Base-by-base conservation (phyloP, 2,113 vertebrate genomes). In the Oreotragus oreotragus region DNA sequence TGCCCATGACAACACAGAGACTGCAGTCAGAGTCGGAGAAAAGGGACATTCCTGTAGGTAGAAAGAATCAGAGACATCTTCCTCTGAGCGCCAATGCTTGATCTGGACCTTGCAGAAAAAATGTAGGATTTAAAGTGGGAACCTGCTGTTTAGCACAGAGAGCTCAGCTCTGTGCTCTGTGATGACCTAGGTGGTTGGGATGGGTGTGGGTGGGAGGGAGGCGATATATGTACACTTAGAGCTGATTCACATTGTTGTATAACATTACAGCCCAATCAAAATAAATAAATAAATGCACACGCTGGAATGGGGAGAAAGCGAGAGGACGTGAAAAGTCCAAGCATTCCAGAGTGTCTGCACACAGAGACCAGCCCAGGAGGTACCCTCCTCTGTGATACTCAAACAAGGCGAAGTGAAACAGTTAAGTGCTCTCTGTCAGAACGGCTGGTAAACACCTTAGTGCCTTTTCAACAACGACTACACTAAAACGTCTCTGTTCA, bases 361-460 rank as follows among this genome's bases (percentile, higher is more conserved):
- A 70, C 16, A 66, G 19, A 33, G 53, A 28, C 1, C 8, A 60
- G n/a, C 6, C 53, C 30, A 19, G 11, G 87, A 25, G 51, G 80
- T 1, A 16, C 80, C 57, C 0, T 4, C 21, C 84, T 85, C 60
- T 6, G 5, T 6, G 64, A 83, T 28, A 39, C 25, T 1, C 4
- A 13, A 14, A 51, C 10, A 51, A 9, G 23, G 19, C n/a, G 8
- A 49, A 94, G 45, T 11, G 60, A 84, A 86, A 62, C 47, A 66
- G 12, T 10, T 43, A 84, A 95, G 47, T 47, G 57, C 33, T 96
- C 87, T 97, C 36, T 1, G 70, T 16, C 30, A 94, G 94, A 98
- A 95, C 5, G 5, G 2, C 4, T 91, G 90, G 55, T 80, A 97
- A 96, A 95, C 70, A 94, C 70, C 90, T 97, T 83, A 92, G 95